Base-by-base conservation (phyloP, 2,888 invertebrate species). In the Oxytorus armatus region DNA sequence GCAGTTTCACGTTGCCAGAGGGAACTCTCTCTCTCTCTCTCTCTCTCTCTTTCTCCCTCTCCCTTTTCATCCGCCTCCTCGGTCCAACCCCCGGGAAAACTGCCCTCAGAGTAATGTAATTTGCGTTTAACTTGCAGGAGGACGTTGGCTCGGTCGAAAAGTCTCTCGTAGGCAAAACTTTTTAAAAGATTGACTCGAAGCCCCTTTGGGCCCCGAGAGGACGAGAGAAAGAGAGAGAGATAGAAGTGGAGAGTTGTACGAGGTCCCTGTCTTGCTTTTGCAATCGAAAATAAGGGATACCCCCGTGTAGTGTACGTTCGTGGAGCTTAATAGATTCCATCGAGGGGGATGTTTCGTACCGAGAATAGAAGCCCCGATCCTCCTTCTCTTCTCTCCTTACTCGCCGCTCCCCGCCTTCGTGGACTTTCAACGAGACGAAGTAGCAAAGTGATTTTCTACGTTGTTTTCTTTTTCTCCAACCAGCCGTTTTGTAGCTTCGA, bases 101-200 rank as follows among this genome's bases (percentile, higher is more conserved):
- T 86, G 83, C 74, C 84, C 83, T 82, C 84, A 82, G 85, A 63
- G 79, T 89, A 89, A 91, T 90, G 88, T 89, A 90, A 91, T 91
- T 90, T 91, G 89, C 88, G 88, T 89, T 89, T 87, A 89, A 90
- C 88, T 90, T 85, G 83, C 81, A 61, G 72, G 77, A 78, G 63
- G 63, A 78, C 82, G 83, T n/a, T 79, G 77, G 63, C 51, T 66
- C 68, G 77, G 76, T 78, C 55, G 74, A 73, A 80, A 75, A 80
- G 78, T 76, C 57, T 39, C 39, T 55, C 63, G 73, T 74, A 84
- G 61, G 82, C 77, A 81, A 87, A 90, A 90, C 88, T 90, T 90
- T 88, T 89, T 86, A 87, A 89, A 88, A 89, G 88, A 90, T 90
- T 90, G 90, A 89, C 89, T 90, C 55, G 79, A 74, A 53, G 53